Evolutionary conservation across 2,797 vertebrate species (phyloP).

Genomic region (Tokudaia muenninki): DNA sequence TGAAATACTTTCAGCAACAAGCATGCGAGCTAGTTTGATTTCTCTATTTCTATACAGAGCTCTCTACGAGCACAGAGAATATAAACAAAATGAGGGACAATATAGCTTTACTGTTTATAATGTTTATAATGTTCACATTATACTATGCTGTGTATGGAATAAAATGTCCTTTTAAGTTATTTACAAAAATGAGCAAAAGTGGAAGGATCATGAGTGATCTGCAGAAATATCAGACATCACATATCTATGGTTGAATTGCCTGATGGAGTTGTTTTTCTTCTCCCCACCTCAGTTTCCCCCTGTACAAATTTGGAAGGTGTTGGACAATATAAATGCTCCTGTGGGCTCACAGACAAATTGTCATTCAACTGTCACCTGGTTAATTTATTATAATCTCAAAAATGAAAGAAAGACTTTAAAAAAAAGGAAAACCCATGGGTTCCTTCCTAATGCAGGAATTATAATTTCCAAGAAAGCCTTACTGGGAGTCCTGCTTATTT

Average conservation of each 20-base stretch:
- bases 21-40: not conserved
- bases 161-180: not conserved
- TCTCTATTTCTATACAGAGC: not conserved
- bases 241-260: not conserved
- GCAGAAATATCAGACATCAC: not conserved
- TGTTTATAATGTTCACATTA: not conserved
- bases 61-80: fast-evolving
- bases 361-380: not conserved
- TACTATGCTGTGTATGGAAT: not conserved
- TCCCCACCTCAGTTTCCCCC: not conserved
- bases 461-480: not conserved
- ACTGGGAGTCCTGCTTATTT: not conserved
- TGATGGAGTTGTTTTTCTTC: not conserved
- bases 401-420: not conserved
- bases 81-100: not conserved
- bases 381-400: not conserved
- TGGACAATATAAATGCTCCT: not conserved
- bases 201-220: not conserved
- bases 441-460: not conserved
- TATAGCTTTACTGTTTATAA: not conserved
- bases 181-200: not conserved
- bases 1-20: not conserved
- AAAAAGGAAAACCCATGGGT: not conserved
- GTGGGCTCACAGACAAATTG: not conserved
- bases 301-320: not conserved